A percentile compares a stretch with the other conserved stretches of the same genome.
These are phyloP conservation scores for Australoheros scitulus DNA, from an alignment of 2,113 vertebrate genomes.

Conservation along the genomic window DNA sequence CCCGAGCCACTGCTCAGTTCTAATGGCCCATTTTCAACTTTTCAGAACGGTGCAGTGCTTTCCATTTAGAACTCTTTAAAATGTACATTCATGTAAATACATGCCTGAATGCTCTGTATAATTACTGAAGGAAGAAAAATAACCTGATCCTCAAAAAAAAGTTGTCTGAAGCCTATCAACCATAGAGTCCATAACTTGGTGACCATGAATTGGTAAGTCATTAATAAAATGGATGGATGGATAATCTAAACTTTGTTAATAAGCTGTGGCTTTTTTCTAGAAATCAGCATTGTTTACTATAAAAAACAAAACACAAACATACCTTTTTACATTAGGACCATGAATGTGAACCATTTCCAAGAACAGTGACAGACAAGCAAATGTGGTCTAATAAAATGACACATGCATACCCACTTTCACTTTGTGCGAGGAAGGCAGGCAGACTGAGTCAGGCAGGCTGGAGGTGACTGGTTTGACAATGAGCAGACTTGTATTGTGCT, in stretches of 20 bases:
- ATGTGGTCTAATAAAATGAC: neutral
- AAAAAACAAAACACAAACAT: neutral
- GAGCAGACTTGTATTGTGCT: constrained; percentile 41
- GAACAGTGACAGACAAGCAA: neutral
- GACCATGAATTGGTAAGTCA: neutral
- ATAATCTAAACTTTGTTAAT: neutral
- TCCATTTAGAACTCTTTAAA: neutral
- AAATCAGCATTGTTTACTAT: neutral
- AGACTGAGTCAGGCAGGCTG: constrained; percentile 26
- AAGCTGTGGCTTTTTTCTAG: neutral
- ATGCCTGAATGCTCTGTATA: neutral
- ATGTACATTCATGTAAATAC: neutral
- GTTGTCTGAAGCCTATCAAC: too few species aligned
- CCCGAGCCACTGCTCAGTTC: neutral
- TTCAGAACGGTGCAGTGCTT: neutral
- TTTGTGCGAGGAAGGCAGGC: neutral
- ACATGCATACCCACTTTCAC: neutral
- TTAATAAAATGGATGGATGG: neutral
- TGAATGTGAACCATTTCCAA: neutral
- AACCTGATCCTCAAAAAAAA: neutral
- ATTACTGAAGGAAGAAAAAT: neutral
- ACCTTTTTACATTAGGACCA: neutral
- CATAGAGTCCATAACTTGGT: neutral
- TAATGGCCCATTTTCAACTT: neutral
- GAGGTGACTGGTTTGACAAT: constrained; percentile 55